These are phyloP conservation scores for Taxidea taxus DNA, from an alignment of 2,113 vertebrate genomes.

Conservation along the genomic window DNA sequence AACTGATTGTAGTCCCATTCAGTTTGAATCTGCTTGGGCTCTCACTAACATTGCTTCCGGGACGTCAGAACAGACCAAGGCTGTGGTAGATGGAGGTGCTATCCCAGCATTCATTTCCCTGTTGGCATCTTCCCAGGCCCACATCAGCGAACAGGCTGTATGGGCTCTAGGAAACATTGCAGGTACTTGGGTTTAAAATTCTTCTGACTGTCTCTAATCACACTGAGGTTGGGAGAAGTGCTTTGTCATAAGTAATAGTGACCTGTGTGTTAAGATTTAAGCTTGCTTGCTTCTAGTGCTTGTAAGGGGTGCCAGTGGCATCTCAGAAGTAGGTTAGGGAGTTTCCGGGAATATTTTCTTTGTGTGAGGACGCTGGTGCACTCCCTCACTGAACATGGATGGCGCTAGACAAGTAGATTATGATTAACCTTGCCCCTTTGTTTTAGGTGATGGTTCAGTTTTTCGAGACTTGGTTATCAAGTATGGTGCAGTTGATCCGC, in stretches of 20 bases:
- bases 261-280: neutral
- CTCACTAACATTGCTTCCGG: conserved; percentile 96
- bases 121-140: conserved; percentile 88
- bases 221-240: neutral
- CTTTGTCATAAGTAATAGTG: neutral
- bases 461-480: conserved; percentile 94
- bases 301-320: neutral
- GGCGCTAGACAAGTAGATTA: neutral
- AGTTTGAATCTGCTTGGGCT: conserved; percentile 95
- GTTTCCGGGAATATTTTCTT: neutral
- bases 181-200: conserved; percentile 81
- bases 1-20: conserved; percentile 90
- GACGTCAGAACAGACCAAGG: conserved; percentile 91
- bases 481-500: conserved; percentile 88
- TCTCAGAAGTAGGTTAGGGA: neutral
- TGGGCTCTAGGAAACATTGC: conserved; percentile 96
- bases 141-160: conserved; percentile 95
- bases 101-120: conserved; percentile 92
- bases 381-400: neutral
- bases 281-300: neutral
- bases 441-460: conserved; percentile 90
- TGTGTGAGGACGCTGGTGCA: neutral
- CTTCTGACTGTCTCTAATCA: conserved; percentile 11
- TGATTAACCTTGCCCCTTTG: neutral
- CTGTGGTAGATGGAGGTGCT: conserved; percentile 92